phyloP scores from a whole-genome alignment of 2,888 invertebrate genomes.

The Lordiphosa fenestrarum region DNA sequence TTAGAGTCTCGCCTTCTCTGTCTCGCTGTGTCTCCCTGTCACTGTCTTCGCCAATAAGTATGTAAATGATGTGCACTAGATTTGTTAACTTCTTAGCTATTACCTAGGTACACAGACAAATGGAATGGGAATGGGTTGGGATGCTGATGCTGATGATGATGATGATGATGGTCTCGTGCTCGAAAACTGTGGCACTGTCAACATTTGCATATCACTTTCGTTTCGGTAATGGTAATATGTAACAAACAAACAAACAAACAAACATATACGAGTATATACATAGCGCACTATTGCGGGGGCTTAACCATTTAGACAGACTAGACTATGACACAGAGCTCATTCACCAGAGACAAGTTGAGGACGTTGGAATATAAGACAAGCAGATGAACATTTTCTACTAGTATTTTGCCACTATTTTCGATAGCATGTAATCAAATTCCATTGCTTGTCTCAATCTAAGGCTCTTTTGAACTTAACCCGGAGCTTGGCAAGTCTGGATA shows the following conservation, averaged over 20 bases:
- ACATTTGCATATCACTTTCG: conserved; percentile 67
- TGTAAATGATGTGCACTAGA: conserved; percentile 14
- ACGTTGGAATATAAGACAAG: no score
- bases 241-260: conserved; percentile 24
- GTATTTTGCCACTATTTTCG: no score
- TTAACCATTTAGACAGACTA: no score
- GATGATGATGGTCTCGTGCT: conserved; percentile 53
- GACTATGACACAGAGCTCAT: no score
- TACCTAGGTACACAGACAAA: conserved; percentile 27
- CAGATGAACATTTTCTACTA: no score
- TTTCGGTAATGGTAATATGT: conserved; percentile 36
- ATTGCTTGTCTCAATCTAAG: no score
- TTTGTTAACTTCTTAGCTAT: conserved; percentile 29
- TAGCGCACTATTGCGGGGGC: background rate
- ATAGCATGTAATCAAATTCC: no score
- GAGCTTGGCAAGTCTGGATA: no score
- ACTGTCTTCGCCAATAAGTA: background rate
- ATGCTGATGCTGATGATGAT: conserved; percentile 5
- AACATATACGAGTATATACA: background rate
- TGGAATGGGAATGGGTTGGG: background rate
- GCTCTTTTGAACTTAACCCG: no score
- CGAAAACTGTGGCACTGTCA: conserved; percentile 43
- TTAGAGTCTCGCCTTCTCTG: conserved; percentile 1
- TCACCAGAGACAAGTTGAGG: no score
- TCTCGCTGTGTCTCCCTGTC: no score